Conservation (phyloP, 2,797 vertebrate genomes). For the Pangasius mekongensis region DNA sequence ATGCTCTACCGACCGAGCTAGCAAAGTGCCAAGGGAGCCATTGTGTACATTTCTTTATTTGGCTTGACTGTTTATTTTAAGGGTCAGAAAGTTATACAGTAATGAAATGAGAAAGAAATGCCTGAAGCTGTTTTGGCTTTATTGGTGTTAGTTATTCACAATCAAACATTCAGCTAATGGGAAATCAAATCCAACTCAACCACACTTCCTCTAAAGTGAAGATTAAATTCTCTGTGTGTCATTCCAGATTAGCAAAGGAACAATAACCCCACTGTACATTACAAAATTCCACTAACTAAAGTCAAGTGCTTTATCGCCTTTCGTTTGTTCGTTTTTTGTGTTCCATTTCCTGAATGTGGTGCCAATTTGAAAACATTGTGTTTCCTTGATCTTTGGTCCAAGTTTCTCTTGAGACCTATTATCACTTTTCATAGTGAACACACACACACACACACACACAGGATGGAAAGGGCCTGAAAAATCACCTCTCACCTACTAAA, state of each 20-base stretch:
- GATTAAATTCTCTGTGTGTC: not conserved
- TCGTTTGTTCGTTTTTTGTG: not conserved
- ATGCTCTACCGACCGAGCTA: too few relatives aligned
- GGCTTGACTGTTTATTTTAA: not conserved
- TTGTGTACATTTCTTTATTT: not conserved
- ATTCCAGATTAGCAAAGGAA: not conserved
- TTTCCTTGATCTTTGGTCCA: not conserved
- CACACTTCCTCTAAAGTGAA: not conserved
- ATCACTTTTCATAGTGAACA: not conserved
- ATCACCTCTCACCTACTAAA: not conserved
- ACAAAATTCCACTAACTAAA: not conserved
- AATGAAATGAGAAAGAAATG: too few relatives aligned
- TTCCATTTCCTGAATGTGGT: slow-evolving; percentile 22
- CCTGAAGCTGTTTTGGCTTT: not conserved
- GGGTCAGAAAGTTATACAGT: not conserved
- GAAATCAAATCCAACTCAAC: not conserved
- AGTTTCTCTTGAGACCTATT: not conserved
- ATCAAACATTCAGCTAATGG: not conserved
- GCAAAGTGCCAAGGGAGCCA: too few relatives aligned
- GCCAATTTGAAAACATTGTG: not conserved
- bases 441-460: not conserved
- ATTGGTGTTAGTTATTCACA: not conserved
- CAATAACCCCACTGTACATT: not conserved
- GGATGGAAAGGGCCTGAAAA: not conserved
- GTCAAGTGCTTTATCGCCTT: slow-evolving; percentile 1